Base-by-base conservation (phyloP, 2,888 invertebrate genomes). In the Epirrita christyi region DNA sequence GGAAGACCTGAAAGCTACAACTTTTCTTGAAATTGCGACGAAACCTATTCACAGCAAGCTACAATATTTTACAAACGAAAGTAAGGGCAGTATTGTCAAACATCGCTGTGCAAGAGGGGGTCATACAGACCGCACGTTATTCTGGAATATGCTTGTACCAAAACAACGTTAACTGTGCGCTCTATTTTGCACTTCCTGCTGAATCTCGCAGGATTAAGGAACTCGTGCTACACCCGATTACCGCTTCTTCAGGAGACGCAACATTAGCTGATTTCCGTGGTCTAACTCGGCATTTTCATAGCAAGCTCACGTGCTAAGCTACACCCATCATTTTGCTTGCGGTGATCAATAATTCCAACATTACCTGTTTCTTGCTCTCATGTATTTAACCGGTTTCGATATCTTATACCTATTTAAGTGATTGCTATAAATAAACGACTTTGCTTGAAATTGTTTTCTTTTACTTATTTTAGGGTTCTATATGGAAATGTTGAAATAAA, bases 271-370 rank as follows among this genome's bases (percentile, higher is more conserved):
- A 37, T 44, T 45, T 51, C 73, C 62, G 53, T 47, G 46, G 41
- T 41, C 40, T 47, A 59, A 40, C 59, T 51, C 51, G 68, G 72
- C 70, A 71, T 78, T 82, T 78, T 72, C 76, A 66, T 55, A 77
- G 80, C 79, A 75, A 73, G 70, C 80, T 85, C 85, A 87, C 86
- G 86, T 84, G 72, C 67, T 73, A 72, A 66, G 69, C 71, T 72
- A 55, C 63, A 75, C 73, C 79, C 80, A 79, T 85, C 80, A 82
- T 83, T 83, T 77, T 79, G 69, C 78, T 80, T 82, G 79, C 82
- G 70, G 61, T 72, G 76, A 82, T 85, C 81, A 80, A 85, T 87
- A 84, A 80, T 79, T 75, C 79, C 46, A 53, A 57, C 62, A 65
- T 67, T 64, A 63, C 57, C 51, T 56, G 47, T 57, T 55, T 60